Base-by-base conservation (phyloP, 1,140 invertebrate genomes). In the Philotrypesis tridentata region DNA sequence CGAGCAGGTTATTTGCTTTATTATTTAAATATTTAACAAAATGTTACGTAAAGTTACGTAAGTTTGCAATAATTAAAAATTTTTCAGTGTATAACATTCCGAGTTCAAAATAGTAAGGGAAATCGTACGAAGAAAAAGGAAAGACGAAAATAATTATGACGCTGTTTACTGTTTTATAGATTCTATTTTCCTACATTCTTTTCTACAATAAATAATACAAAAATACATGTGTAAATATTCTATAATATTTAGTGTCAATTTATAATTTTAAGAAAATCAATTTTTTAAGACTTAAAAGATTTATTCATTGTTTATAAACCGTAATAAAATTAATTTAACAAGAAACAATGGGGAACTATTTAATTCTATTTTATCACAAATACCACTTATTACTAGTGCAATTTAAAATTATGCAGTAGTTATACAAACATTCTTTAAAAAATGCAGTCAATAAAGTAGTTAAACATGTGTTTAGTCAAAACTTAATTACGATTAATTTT, bases 1-100 rank as follows among this genome's bases (percentile, higher is more conserved):
- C 87, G 88, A 92, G 73, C 89, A 93, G 87, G 93, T 93, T 83
- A 33, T 82, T 72, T 55, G 2, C 21, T 55, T 55, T n/a, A 55
- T 55, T 55, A n/a, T 21, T 55, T 55, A 55, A 21, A 55, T n/a
- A 21, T 55, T n/a, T n/a, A n/a, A n/a, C n/a, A n/a, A n/a, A n/a
- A n/a, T n/a, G n/a, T n/a, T n/a, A n/a, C n/a, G n/a, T n/a, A n/a
- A 14, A 43, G 17, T 43, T 14, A 17, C 11, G 12, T 43, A 43
- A 27, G 43, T 80, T 82, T 71, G 61, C 73, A 21, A 77, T 40
- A 70, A 55, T 73, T 74, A 80, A 80, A 40, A 85, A 43, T 84
- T 14, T 82, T 82, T 83, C 37, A 82, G 82, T 79, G 82, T 11
- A 83, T 83, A 80, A 83, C 82, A 33, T 83, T 83, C 7, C 77